These are phyloP conservation scores for Pitangus sulphuratus DNA, from an alignment of 2,797 vertebrate genomes.

Conservation along the genomic window DNA sequence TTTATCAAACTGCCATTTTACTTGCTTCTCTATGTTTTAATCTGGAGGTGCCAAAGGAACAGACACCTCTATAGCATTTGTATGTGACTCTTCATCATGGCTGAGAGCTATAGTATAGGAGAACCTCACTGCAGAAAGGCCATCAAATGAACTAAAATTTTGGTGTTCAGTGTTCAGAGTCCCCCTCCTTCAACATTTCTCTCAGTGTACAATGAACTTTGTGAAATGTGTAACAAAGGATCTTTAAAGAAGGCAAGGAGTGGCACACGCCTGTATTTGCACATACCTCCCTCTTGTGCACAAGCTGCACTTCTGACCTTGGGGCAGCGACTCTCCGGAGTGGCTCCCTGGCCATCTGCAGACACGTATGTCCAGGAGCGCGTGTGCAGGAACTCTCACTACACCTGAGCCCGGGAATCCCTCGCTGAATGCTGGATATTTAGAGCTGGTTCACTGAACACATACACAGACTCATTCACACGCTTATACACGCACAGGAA, in stretches of 20 bases:
- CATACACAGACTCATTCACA: neutral
- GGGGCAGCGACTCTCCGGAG: rapidly evolving
- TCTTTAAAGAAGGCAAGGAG: neutral
- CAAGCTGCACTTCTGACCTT: neutral
- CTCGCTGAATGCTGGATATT: neutral
- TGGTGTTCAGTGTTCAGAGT: neutral
- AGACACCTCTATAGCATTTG: neutral
- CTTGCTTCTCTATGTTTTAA: neutral
- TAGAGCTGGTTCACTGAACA: neutral
- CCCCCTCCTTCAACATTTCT: neutral
- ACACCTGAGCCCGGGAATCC: neutral
- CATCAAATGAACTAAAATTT: neutral
- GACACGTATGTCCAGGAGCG: neutral
- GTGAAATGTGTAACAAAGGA: neutral
- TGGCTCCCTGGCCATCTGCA: neutral
- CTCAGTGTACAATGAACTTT: neutral
- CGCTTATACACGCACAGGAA: rapidly evolving
- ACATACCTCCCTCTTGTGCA: neutral
- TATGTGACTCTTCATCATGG: neutral
- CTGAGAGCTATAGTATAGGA: neutral
- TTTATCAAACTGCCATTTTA: neutral
- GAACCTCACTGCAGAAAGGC: neutral
- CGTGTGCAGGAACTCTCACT: neutral
- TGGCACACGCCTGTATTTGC: neutral
- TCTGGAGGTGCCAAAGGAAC: neutral